Conservation (phyloP, 2,888 invertebrate genomes). For the Spisula subtruncata region DNA sequence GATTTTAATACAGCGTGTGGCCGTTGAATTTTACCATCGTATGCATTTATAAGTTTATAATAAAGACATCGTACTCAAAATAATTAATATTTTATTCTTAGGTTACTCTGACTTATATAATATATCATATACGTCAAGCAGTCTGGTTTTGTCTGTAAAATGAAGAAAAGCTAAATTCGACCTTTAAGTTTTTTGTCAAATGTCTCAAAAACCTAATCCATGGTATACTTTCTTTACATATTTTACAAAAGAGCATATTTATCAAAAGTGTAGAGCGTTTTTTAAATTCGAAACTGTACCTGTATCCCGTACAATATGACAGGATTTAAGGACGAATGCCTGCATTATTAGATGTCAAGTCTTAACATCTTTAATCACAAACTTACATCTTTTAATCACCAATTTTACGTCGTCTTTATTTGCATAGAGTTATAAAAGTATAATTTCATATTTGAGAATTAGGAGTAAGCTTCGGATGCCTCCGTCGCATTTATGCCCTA, state of each 20-base stretch:
- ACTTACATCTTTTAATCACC: background rate
- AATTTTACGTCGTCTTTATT: background rate
- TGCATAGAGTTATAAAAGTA: background rate
- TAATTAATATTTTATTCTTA: too few relatives aligned
- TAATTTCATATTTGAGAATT: background rate
- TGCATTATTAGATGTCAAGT: background rate
- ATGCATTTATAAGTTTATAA: too few relatives aligned
- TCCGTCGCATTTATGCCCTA: background rate
- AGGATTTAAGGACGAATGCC: background rate
- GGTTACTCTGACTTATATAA: too few relatives aligned
- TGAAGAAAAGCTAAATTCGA: background rate
- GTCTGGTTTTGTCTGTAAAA: too few relatives aligned
- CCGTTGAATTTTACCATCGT: too few relatives aligned
- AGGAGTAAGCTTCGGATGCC: background rate
- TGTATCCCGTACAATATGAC: background rate
- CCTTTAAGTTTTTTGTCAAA: background rate
- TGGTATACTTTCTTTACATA: background rate
- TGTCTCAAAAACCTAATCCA: background rate
- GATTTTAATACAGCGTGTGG: too few relatives aligned
- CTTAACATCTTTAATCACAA: too few relatives aligned
- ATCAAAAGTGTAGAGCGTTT: background rate
- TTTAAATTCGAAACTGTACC: too few relatives aligned
- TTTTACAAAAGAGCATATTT: background rate
- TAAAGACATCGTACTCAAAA: too few relatives aligned
- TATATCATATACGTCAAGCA: too few relatives aligned